Evolutionary conservation across 1,140 invertebrate genomes (phyloP).

Genomic region (Drosophila hydei): DNA sequence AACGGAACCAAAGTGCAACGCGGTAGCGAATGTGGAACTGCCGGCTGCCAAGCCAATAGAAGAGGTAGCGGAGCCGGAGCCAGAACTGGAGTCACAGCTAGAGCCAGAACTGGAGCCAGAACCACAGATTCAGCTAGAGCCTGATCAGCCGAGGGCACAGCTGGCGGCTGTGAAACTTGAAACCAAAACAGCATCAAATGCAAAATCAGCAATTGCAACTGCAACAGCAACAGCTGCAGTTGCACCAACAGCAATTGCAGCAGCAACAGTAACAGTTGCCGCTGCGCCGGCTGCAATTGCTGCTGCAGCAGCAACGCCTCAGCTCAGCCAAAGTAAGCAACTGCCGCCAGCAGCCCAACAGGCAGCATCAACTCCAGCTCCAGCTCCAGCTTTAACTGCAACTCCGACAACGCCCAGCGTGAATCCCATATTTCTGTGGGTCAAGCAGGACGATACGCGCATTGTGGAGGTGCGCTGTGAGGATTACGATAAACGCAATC

Average conservation of each 20-base stretch:
- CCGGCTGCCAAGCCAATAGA: neutral
- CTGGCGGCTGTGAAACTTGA: slow-evolving; percentile 68
- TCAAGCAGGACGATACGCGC: slow-evolving; percentile 89
- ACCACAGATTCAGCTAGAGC: slow-evolving; percentile 1
- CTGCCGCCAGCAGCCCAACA: neutral
- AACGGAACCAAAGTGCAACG: slow-evolving; percentile 80
- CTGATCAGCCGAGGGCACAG: slow-evolving; percentile 43
- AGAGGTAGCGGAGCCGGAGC: neutral
- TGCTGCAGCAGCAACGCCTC: slow-evolving; percentile 1
- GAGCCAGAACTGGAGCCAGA: neutral
- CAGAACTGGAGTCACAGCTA: neutral
- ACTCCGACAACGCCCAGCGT: slow-evolving; percentile 85
- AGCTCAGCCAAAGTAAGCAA: neutral
- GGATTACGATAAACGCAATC: slow-evolving; percentile 92
- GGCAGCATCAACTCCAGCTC: neutral
- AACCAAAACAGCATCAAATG: slow-evolving; percentile 63
- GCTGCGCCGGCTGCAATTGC: slow-evolving; percentile 4
- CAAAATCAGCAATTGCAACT: slow-evolving; percentile 11
- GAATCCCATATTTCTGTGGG: slow-evolving; percentile 92
- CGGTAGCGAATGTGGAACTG: slow-evolving; percentile 8
- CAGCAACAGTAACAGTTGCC: neutral
- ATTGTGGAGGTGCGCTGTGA: slow-evolving; percentile 93
- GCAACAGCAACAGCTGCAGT: neutral
- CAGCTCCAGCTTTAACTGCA: neutral
- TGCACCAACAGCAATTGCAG: neutral